These are phyloP conservation scores for Turritopsis dohrnii DNA, from an alignment of 30 jellyfish, hydroid and myxozoan species.

Conservation along the genomic window DNA sequence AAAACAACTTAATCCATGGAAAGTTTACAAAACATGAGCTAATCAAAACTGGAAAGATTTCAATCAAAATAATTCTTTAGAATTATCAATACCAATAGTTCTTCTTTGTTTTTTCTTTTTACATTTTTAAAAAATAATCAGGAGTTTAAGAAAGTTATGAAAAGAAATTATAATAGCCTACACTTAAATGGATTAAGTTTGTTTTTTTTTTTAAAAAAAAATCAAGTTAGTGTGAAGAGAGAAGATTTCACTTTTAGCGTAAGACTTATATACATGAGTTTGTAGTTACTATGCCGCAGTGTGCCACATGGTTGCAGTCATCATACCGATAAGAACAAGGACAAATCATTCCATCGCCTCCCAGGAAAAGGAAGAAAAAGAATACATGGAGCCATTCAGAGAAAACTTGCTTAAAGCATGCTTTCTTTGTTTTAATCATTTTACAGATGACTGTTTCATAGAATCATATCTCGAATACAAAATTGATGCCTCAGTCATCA, in stretches of 20 bases:
- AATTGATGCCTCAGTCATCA: background rate
- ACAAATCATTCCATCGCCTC: background rate
- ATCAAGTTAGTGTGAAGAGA: background rate
- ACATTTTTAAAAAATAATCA: no score
- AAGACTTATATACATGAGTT: background rate
- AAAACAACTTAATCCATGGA: no score
- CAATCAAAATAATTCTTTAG: no score
- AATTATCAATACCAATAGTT: no score
- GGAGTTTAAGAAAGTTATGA: no score
- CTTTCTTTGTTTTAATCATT: background rate
- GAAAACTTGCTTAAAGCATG: background rate
- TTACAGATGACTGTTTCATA: background rate
- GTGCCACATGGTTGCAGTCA: background rate
- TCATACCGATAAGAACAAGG: background rate
- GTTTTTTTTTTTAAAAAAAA: no score
- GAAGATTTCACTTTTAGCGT: background rate
- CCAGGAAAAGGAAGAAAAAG: background rate
- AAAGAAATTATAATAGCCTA: no score
- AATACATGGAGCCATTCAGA: background rate
- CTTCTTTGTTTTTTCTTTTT: no score
- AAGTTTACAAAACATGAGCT: no score
- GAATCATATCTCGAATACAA: background rate
- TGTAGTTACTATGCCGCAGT: conserved; percentile 6
- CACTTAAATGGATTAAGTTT: no score
- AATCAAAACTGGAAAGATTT: no score